Percentiles rank a stretch among this genome's conserved stretches.
phyloP scores from a whole-genome alignment of 2,797 vertebrate genomes.

The Vireo griseus region DNA sequence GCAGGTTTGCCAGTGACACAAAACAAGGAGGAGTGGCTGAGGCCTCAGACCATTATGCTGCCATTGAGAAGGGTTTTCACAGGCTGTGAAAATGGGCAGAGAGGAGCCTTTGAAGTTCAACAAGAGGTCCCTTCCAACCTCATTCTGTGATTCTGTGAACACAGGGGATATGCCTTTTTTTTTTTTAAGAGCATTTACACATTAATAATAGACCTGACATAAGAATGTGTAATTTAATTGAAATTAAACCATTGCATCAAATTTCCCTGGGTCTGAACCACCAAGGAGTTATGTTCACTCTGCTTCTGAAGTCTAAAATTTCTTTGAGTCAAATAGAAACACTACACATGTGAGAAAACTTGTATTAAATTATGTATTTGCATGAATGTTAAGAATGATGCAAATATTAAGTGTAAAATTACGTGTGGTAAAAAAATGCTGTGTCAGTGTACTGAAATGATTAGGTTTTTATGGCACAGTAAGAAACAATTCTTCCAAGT shows the following conservation, averaged over 20 bases:
- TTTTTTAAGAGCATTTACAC: neutral
- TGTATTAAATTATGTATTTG: neutral
- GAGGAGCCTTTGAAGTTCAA: neutral
- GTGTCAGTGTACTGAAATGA: neutral
- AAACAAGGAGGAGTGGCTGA: neutral
- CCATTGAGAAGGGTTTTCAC: neutral
- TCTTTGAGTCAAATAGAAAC: neutral
- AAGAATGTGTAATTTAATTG: neutral
- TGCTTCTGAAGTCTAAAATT: neutral
- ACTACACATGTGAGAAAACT: neutral
- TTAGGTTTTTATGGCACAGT: neutral
- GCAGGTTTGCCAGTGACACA: neutral
- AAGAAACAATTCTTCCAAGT: neutral
- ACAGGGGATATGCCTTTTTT: neutral
- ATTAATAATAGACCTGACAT: neutral
- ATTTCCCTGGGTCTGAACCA: neutral
- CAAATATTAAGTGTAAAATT: constrained; percentile 3
- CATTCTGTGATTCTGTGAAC: neutral
- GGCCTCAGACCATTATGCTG: neutral
- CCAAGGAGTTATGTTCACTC: neutral
- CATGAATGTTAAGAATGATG: neutral
- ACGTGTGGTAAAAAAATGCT: neutral
- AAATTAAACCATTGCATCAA: neutral
- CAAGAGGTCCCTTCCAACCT: neutral
- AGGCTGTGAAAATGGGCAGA: neutral